Evolutionary conservation across 2,113 vertebrate genomes (phyloP), one percentile per base, ranked within the genome.

Genomic region (Odocoileus virginianus): DNA sequence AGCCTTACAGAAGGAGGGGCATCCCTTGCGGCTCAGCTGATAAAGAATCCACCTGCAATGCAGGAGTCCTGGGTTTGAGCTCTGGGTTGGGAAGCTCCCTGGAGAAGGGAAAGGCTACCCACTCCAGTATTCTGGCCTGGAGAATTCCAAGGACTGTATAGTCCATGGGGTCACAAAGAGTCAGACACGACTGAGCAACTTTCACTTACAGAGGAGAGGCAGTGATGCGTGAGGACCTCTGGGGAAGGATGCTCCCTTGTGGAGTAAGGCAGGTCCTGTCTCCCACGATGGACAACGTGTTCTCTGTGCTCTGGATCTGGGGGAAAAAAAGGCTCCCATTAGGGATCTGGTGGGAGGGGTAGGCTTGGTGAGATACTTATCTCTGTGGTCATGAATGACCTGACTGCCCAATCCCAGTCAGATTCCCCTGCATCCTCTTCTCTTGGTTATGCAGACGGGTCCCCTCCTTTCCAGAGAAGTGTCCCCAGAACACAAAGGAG

Each of bases 401-500:
- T 0, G 27, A 79, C 30, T 7, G 21, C 8, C 30, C 0, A 71
- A 25, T 36, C 33, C 2, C n/a, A 3, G 36, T 33, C 64, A 57
- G 15, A 47, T 33, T 60, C 21, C 6, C 85, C 55, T 52, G 43
- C 19, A 84, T 76, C 21, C 58, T 90, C 54, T 94, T 17, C 64
- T 95, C 15, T 43, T 33, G 2, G 45, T 11, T 47, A 76, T n/a
- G 50, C 1, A 27, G 85, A 45, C 27, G 4, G 45, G 11, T 54
- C 83, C 57, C 25, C 25, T 81, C 17, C 21, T 45, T 91, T 67
- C 14, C 40, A 21, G 54, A 84, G 71, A 94, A 43, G 9, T 94
- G 64, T 95, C 84, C 50, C 58, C 79, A 60, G 74, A 79, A 93
- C n/a, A 47, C 67, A 87, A 92, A 94, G 87, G 95, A 88, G 85